phyloP scores from a whole-genome alignment of 2,797 vertebrate species.

The Thalassophryne amazonica region DNA sequence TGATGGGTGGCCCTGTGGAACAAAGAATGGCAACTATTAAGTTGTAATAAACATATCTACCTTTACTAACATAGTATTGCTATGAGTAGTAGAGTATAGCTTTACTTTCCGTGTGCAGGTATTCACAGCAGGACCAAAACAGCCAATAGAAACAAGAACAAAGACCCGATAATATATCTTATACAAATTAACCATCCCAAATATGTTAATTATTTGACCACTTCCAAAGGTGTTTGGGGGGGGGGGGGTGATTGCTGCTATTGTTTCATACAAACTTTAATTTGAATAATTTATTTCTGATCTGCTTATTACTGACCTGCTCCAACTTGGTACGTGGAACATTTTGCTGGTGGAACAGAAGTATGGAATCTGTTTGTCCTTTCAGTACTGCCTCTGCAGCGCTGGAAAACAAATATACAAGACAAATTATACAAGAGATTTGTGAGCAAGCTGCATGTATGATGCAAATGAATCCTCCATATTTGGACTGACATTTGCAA shows the following conservation, averaged over 20 bases:
- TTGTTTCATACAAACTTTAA: constrained; percentile 1
- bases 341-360: constrained; percentile 97
- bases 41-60: background rate
- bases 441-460: no score
- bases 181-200: constrained; percentile 31
- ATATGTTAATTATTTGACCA: no score
- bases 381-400: constrained; percentile 95
- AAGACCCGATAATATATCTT: constrained; percentile 43
- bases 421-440: no score
- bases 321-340: constrained; percentile 90
- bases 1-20: constrained; percentile 58
- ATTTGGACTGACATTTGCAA: no score
- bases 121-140: background rate
- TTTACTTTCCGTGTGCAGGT: background rate
- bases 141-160: constrained; percentile 57
- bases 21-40: background rate
- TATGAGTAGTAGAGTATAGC: background rate
- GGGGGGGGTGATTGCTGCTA: no score
- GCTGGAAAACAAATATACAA: constrained; percentile 69
- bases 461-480: no score
- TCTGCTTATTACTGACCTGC: constrained; percentile 77
- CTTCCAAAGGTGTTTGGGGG: no score
- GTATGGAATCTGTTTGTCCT: constrained; percentile 91
- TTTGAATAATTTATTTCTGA: background rate
- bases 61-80: background rate